These are phyloP conservation scores for Andrena flavipes DNA, from an alignment of 2,888 invertebrate species.

Conservation along the genomic window DNA sequence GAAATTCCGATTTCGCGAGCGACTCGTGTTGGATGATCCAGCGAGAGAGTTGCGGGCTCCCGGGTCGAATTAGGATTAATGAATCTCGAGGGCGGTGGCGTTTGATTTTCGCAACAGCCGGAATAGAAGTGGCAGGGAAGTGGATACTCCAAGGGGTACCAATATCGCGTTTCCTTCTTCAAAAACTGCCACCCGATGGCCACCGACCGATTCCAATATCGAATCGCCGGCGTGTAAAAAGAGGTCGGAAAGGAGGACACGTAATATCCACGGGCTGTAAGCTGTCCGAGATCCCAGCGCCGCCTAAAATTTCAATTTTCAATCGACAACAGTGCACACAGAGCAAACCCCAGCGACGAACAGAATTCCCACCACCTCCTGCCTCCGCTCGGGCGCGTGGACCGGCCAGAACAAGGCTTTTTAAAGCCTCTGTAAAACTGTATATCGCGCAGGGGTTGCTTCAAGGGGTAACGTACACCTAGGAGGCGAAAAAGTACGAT, in stretches of 20 bases:
- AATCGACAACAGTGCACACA: not conserved
- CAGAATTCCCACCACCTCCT: conserved; percentile 17
- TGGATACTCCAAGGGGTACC: not conserved
- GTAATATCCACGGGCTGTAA: conserved; percentile 14
- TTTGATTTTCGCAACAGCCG: not conserved
- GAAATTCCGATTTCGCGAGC: not conserved
- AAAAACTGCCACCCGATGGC: conserved; percentile 8
- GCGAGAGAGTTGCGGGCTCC: not conserved
- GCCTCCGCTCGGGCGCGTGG: conserved; percentile 21
- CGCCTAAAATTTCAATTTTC: conserved; percentile 40
- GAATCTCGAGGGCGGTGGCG: not conserved
- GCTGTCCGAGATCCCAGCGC: not conserved
- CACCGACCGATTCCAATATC: conserved; percentile 14
- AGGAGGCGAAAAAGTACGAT: too few relatives aligned
- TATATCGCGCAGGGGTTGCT: conserved; percentile 70
- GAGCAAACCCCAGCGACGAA: not conserved
- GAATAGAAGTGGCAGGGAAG: not conserved
- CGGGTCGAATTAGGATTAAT: not conserved
- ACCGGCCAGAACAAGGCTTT: conserved; percentile 27
- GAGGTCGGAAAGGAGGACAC: not conserved
- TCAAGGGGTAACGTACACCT: conserved; percentile 56
- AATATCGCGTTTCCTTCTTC: not conserved
- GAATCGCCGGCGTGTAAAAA: conserved; percentile 1
- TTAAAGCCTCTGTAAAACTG: conserved; percentile 70
- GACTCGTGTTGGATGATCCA: not conserved